Percentiles rank a stretch among this genome's conserved stretches.
Conservation (phyloP, 2,113 vertebrate species). For the Thymallus thymallus region DNA sequence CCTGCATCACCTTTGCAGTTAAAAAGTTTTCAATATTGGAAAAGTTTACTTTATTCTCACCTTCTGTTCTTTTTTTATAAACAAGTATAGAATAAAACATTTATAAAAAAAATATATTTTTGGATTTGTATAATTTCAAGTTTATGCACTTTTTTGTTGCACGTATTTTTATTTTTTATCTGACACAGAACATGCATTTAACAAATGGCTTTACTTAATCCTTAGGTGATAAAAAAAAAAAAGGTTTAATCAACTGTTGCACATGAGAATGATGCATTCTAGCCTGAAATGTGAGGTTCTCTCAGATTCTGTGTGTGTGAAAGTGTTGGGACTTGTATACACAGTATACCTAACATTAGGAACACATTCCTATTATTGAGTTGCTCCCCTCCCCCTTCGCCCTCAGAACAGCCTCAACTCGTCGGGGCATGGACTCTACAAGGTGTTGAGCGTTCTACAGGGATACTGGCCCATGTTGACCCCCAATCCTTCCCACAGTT, state of each 20-base stretch:
- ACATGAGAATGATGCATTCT: background rate
- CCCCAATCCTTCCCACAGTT: no score
- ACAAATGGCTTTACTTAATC: constrained; percentile 17
- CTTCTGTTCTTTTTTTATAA: constrained; percentile 52
- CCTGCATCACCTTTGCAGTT: constrained; percentile 48
- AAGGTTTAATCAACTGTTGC: constrained; percentile 8
- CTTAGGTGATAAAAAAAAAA: no score
- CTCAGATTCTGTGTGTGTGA: constrained; percentile 19
- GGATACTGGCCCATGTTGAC: no score
- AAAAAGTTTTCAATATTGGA: background rate
- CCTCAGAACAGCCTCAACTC: no score
- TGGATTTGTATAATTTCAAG: constrained; percentile 64
- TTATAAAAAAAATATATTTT: constrained; percentile 51
- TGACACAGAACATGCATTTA: constrained; percentile 22
- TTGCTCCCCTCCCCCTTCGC: no score
- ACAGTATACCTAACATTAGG: no score
- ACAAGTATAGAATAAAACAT: constrained; percentile 55
- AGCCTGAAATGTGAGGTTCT: background rate
- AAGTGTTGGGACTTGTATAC: background rate
- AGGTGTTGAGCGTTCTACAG: no score
- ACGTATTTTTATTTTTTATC: constrained; percentile 34
- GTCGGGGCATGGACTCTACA: no score
- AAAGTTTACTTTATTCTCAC: constrained; percentile 58
- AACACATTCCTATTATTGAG: no score
- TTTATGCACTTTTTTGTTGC: constrained; percentile 51